These are phyloP conservation scores for Amblyraja radiata DNA, from an alignment of 2,797 vertebrate genomes.

Conservation along the genomic window DNA sequence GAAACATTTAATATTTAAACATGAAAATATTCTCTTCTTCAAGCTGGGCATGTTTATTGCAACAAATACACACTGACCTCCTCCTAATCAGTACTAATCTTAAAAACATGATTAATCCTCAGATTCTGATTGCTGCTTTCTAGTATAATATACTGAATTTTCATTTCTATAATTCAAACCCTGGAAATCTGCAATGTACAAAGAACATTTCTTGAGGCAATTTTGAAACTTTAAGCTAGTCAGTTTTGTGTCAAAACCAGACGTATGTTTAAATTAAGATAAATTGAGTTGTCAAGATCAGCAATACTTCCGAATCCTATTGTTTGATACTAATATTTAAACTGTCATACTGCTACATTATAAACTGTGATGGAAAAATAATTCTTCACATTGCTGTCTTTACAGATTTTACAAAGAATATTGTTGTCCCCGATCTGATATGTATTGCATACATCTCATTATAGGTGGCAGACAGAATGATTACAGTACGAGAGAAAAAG, in stretches of 20 bases:
- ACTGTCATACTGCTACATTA: background rate
- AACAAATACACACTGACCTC: background rate
- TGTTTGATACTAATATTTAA: background rate
- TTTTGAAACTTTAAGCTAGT: background rate
- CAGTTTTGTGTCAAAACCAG: background rate
- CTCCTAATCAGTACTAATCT: background rate
- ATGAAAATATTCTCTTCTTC: background rate
- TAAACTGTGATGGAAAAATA: conserved; percentile 18
- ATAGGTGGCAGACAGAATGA: background rate
- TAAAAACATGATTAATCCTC: background rate
- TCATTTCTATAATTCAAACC: background rate
- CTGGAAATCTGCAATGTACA: background rate
- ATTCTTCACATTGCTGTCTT: conserved; percentile 13
- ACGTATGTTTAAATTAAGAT: background rate
- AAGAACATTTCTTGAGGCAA: background rate
- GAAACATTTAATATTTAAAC: background rate
- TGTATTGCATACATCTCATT: background rate
- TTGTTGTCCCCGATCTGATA: background rate
- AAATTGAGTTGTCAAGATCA: conserved; percentile 28
- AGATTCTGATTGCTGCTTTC: background rate
- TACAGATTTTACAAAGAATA: background rate
- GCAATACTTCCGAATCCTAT: background rate
- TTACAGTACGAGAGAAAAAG: background rate
- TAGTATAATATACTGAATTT: background rate
- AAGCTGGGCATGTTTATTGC: background rate